A percentile compares a stretch with the other conserved stretches of the same genome.
These are phyloP conservation scores for Pachydiplax longipennis DNA, from an alignment of 2,888 invertebrate species.

Conservation along the genomic window DNA sequence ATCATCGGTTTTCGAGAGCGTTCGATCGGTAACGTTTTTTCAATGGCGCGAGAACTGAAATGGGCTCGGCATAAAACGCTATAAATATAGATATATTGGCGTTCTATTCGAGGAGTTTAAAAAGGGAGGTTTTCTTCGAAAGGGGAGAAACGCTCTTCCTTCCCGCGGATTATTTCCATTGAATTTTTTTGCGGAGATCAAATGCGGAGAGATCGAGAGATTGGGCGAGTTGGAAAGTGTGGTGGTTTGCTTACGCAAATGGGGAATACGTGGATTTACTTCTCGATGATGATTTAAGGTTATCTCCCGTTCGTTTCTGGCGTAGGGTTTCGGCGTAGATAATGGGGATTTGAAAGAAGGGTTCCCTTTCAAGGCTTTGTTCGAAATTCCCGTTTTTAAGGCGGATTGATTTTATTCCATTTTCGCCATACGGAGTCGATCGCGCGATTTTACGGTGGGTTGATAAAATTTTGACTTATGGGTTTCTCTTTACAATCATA, in stretches of 20 bases:
- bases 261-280: neutral
- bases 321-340: too few relatives aligned
- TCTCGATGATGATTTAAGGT: neutral
- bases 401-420: neutral
- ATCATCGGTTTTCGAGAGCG: constrained; percentile 36
- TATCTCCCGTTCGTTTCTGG: neutral
- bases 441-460: too few relatives aligned
- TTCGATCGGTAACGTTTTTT: constrained; percentile 41
- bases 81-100: constrained; percentile 41
- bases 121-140: neutral
- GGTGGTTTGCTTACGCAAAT: constrained; percentile 25
- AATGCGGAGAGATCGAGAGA: neutral
- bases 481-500: too few relatives aligned
- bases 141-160: neutral
- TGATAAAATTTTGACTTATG: too few relatives aligned
- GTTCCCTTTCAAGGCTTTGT: neutral
- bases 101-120: constrained; percentile 9
- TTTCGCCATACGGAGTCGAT: neutral
- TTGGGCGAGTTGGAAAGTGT: neutral
- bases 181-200: neutral
- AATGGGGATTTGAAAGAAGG: too few relatives aligned
- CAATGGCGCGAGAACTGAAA: constrained; percentile 45
- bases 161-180: neutral
- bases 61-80: constrained; percentile 34
- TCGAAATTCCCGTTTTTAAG: neutral